Base-by-base conservation (phyloP, 2,113 vertebrate species). In the Perca fluviatilis region DNA sequence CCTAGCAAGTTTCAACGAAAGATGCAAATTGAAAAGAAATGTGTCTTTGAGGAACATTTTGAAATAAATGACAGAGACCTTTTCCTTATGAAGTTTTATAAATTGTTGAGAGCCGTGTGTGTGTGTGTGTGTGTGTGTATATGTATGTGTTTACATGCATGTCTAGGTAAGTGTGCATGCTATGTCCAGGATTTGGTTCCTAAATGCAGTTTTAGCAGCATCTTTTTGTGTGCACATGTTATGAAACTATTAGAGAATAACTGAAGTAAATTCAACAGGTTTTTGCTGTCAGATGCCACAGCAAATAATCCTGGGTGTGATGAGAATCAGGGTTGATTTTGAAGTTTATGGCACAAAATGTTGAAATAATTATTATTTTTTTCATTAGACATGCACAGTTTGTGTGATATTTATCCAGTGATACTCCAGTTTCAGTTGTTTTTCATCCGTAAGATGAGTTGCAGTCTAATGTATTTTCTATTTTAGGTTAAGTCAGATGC, bases 111-210 rank as follows among this genome's bases (percentile, higher is more conserved):
- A 9, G 8, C 40, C 33, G 4, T 33, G 30, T 33, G 30, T 33
- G 30, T 33, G 30, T 33, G 30, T 33, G 30, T 30, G 30, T 69
- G 40, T 65, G 33, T 53, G 27, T 25, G 9, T 36, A 16, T 62
- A 16, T 79, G 19, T 82, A 50, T 58, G 49, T 68, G 21, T 54
- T 30, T n/a, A n/a, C 40, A 36, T 67, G 53, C 74, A 80, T 82
- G 56, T 75, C 7, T 60, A 46, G 36, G 10, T 69, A 65, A 77
- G 63, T 64, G 46, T 69, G 83, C 79, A 85, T 89, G 86, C 56
- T 30, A 36, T 36, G 30, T 36, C 21, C 40, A 56, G 27, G 66
- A 53, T 64, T 62, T 72, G 54, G 12, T 65, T 73, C 23, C 40
- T 14, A 74, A 57, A 36, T 13, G 23, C 63, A 77, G 40, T 43